Base-by-base conservation (phyloP, 2,797 vertebrate species). In the Syngnathus rostellatus region DNA sequence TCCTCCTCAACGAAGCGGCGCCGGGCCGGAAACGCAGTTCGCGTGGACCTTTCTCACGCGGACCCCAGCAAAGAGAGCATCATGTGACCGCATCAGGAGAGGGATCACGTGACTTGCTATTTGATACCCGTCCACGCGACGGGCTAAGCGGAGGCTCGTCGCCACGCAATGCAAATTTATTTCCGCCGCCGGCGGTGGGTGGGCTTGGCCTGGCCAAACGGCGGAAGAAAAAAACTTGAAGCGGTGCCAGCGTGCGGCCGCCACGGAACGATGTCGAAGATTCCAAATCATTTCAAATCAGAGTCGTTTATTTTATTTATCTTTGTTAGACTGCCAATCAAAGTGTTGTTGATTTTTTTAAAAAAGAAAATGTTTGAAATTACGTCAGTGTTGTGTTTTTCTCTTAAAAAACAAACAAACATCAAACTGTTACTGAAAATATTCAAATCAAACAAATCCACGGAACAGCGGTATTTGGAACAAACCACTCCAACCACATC, bases 141-240 rank as follows among this genome's bases (percentile, higher is more conserved):
- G 66, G 75, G 74, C 2, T 67, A 67, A 65, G 76, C 45, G 63
- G 58, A 65, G 69, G 48, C 76, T 67, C 89, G 87, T 93, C 94
- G 94, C 95, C 95, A 96, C 92, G 92, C 94, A 95, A 92, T 93
- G 94, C 96, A 96, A 95, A 90, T 80, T 31, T 75, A 90, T 90
- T 88, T 61, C 65, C 72, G 55, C 74, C 31, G 31, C 5, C 43
- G 12, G 43, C 1, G 43, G 43, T 14, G 21, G 53, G n/a, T 17
- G n/a, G 64, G 63, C 10, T 16, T 37, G 45, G 43, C 62, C 62
- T 25, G 9, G 25, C 46, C 25, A 46, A 46, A 2, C 53, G 64
- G 23, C 25, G 16, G 62, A 38, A 62, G 12, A 45, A 6, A 3
- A 37, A 37, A 50, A 63, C 62, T 63, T 63, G 62, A 63, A 63